Evolutionary conservation across 2,113 vertebrate species (phyloP).

Genomic region (Channa maculata): DNA sequence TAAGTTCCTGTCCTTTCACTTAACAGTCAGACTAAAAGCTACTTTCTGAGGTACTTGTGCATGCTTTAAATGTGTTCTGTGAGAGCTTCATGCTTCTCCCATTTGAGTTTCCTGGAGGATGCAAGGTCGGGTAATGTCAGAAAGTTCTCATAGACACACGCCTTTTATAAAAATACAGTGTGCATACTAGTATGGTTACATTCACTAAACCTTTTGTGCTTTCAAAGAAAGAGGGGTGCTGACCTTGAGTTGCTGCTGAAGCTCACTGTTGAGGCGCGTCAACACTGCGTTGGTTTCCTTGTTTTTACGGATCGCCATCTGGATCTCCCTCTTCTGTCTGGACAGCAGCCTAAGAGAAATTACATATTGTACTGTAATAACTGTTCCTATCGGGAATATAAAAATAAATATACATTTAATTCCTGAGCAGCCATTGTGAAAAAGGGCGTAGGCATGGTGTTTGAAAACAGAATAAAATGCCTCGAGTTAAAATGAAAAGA

Average conservation of each 20-base stretch:
- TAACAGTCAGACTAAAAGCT: constrained; percentile 19
- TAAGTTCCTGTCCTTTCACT: not conserved
- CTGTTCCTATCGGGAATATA: too few relatives aligned
- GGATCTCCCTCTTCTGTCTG: constrained; percentile 94
- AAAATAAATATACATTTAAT: too few relatives aligned
- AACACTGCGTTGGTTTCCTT: constrained; percentile 95
- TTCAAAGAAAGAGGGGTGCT: constrained; percentile 35
- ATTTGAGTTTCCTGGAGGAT: not conserved
- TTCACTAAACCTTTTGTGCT: not conserved
- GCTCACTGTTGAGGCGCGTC: constrained; percentile 95
- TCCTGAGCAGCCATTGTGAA: too few relatives aligned
- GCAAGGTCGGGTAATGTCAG: constrained; percentile 15
- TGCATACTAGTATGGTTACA: not conserved
- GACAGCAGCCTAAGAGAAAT: constrained; percentile 85
- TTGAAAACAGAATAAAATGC: not conserved
- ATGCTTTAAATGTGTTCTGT: not conserved
- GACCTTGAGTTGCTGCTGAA: constrained; percentile 98
- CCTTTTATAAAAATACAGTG: not conserved
- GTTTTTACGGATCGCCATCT: constrained; percentile 95
- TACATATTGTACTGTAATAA: not conserved
- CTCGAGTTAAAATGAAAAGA: not conserved
- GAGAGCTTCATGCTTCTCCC: constrained; percentile 8
- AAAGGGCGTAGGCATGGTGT: too few relatives aligned
- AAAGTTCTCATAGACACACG: constrained; percentile 26
- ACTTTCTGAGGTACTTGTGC: not conserved